Evolutionary conservation across 2,888 invertebrate genomes (phyloP).

Genomic region (Encarsia formosa): DNA sequence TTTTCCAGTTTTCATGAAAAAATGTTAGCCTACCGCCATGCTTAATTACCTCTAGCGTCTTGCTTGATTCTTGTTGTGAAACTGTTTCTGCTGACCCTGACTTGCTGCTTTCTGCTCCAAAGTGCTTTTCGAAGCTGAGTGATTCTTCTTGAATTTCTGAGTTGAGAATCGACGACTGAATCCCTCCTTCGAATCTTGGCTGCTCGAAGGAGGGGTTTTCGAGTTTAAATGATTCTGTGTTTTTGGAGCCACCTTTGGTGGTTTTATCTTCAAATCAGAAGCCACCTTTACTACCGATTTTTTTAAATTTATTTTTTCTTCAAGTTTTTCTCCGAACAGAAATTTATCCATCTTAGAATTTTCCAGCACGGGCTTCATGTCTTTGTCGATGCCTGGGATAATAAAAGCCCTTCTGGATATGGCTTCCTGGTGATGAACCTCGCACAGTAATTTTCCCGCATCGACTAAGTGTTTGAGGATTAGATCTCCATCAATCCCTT

Average conservation of each 20-base stretch:
- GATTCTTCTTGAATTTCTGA: too few relatives aligned
- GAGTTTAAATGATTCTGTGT: slow-evolving; percentile 16
- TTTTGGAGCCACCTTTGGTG: slow-evolving; percentile 4
- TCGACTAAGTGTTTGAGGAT: background rate
- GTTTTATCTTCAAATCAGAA: slow-evolving; percentile 17
- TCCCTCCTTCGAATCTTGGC: background rate
- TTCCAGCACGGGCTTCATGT: slow-evolving; percentile 5
- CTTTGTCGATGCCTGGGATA: background rate
- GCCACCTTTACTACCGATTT: slow-evolving; percentile 22
- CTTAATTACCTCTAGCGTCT: background rate
- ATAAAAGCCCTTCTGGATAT: background rate
- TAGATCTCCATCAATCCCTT: background rate
- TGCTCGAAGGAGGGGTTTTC: background rate
- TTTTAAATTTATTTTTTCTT: slow-evolving; percentile 25
- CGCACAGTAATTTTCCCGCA: background rate
- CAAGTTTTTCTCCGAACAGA: slow-evolving; percentile 26
- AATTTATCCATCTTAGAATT: slow-evolving; percentile 15
- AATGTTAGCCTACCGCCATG: background rate
- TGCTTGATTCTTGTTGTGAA: background rate
- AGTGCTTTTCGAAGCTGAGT: too few relatives aligned
- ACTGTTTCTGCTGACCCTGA: too few relatives aligned
- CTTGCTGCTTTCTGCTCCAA: background rate
- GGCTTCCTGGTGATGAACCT: background rate
- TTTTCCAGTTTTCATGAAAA: background rate
- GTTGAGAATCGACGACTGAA: background rate